phyloP scores from a whole-genome alignment of 1,140 invertebrate species.

The Drosophila mayri region DNA sequence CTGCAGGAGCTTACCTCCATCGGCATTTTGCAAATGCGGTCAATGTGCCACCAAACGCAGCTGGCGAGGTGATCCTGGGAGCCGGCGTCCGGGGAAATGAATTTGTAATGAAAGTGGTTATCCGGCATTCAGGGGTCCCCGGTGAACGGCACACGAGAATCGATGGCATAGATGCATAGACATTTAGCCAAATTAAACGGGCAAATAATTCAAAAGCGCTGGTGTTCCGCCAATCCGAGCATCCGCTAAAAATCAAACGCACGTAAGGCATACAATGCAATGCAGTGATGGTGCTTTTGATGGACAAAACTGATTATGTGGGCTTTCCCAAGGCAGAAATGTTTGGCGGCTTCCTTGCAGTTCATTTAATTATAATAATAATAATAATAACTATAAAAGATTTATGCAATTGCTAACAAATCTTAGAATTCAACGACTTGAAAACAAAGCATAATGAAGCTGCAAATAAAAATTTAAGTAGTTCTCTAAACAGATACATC shows the following conservation, averaged over 20 bases:
- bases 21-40: constrained; percentile 67
- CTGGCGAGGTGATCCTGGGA: constrained; percentile 35
- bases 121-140: constrained; percentile 38
- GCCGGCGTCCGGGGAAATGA: constrained; percentile 63
- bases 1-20: constrained; percentile 27
- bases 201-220: constrained; percentile 54
- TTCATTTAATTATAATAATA: no score
- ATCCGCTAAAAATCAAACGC: constrained; percentile 22
- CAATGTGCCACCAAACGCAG: constrained; percentile 62
- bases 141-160: constrained; percentile 13
- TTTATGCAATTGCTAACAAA: background rate
- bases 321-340: background rate
- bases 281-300: constrained; percentile 6
- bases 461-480: background rate
- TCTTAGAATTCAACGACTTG: background rate
- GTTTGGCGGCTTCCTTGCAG: background rate
- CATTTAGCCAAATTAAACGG: constrained; percentile 55
- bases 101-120: constrained; percentile 74
- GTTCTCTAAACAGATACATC: background rate
- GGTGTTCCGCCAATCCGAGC: background rate
- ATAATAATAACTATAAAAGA: no score
- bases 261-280: constrained; percentile 1
- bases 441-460: no score
- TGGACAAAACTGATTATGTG: constrained; percentile 6
- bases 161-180: constrained; percentile 17